Base-by-base conservation (phyloP, 2,113 vertebrate species). In the Eclectus roratus region DNA sequence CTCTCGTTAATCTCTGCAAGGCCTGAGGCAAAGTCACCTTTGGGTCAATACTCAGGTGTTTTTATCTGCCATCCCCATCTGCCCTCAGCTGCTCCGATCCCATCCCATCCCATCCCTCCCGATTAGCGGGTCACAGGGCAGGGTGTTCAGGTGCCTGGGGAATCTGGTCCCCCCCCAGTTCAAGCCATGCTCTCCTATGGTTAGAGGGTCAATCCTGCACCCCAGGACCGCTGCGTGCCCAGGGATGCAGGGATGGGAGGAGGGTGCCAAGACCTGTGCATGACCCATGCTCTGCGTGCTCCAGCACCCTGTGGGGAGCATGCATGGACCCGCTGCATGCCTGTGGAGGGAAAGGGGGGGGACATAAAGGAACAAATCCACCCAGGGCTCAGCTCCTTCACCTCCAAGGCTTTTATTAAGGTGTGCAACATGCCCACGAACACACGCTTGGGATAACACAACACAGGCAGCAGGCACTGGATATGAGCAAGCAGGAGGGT, bases 21-120 rank as follows among this genome's bases (percentile, higher is more conserved):
- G 90, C 97, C 96, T 3, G 60, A 88, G 96, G 97, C 96, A 86
- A 91, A 91, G 93, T 97, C 96, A 97, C 95, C 96, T 91, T 69
- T 47, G 92, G 97, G 96, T 96, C 96, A 97, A 17, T 5, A 39
- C 95, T 97, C 97, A 97, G 96, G 96, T 96, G 97, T 95, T 94
- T 95, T 92, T 97, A 95, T 95, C 92, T 90, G 85, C 85, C 83
- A 35, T 28, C 91, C 52, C 89, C 95, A 96, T 94, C 90, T 44
- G 84, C 82, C 77, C 64, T 3, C 50, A 79, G 93, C 78, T 70
- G 91, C 89, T 76, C 53, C 56, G 33, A n/a, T 18, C 52, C 52
- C 52, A 11, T 29, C 55, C 55, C 55, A n/a, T n/a, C 55, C 20
- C 55, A 14, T 23, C 88, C 81, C 65, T 46, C 86, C 95, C 56